Conservation (phyloP, 2,113 vertebrate species). For the Sebastes schlegelii region DNA sequence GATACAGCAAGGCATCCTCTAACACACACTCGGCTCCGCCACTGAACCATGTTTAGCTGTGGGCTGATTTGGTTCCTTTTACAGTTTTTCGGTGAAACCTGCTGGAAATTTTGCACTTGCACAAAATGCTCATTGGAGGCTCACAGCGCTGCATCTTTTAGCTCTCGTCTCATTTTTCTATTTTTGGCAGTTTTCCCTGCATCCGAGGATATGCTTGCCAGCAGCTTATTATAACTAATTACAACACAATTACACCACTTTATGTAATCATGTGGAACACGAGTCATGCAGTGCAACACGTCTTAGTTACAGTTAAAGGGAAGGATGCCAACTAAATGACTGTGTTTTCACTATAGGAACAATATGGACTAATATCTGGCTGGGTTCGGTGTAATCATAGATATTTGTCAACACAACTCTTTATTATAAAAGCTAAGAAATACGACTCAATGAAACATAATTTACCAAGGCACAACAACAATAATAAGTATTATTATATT, state of each 20-base stretch:
- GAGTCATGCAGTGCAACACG: conserved; percentile 48
- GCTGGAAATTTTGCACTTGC: conserved; percentile 41
- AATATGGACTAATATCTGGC: conserved; percentile 19
- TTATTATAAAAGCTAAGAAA: background rate
- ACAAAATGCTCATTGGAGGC: conserved; percentile 47
- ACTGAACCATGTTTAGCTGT: background rate
- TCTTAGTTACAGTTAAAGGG: conserved; percentile 49
- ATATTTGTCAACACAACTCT: conserved; percentile 1
- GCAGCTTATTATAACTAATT: conserved; percentile 73
- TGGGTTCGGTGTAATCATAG: background rate
- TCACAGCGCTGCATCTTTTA: conserved; percentile 6
- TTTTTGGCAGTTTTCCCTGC: conserved; percentile 63
- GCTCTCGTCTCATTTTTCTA: conserved; percentile 50
- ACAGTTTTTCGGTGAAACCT: conserved; percentile 15
- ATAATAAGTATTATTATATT: too few species aligned
- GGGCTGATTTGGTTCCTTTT: conserved; percentile 1
- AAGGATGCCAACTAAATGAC: conserved; percentile 34
- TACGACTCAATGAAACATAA: background rate
- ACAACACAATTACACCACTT: conserved; percentile 65
- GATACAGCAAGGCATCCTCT: conserved; percentile 10
- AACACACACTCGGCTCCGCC: conserved; percentile 17
- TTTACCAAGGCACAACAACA: background rate
- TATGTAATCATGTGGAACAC: conserved; percentile 64
- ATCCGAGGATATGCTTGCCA: conserved; percentile 54
- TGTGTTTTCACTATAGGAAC: conserved; percentile 14